These are phyloP conservation scores for Acleris emargana DNA, from an alignment of 2,888 invertebrate genomes.

Conservation along the genomic window DNA sequence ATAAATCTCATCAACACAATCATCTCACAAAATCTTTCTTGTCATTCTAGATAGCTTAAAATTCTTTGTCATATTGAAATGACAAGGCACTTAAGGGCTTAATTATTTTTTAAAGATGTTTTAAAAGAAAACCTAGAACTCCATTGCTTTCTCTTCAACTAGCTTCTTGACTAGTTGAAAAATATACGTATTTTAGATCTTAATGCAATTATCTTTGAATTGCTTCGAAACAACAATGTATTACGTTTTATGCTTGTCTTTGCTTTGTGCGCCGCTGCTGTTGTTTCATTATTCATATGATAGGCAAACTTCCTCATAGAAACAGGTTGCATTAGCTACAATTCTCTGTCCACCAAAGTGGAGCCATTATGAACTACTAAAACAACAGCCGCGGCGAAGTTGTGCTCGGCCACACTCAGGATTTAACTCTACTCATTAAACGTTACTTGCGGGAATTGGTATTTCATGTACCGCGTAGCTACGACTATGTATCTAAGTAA, in stretches of 20 bases:
- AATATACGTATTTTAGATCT: slow-evolving; percentile 2
- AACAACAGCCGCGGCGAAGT: slow-evolving; percentile 66
- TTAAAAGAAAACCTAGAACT: no score
- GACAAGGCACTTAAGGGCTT: no score
- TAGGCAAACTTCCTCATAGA: slow-evolving; percentile 42
- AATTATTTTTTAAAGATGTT: no score
- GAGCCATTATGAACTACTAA: slow-evolving; percentile 69
- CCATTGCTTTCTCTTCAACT: not conserved
- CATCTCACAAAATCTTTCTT: no score
- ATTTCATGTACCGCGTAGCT: slow-evolving; percentile 46
- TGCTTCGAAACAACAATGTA: slow-evolving; percentile 10
- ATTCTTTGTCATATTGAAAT: no score
- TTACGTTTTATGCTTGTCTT: slow-evolving; percentile 20
- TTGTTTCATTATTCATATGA: slow-evolving; percentile 34
- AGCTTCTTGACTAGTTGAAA: not conserved
- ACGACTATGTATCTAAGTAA: no score
- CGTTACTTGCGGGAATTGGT: slow-evolving; percentile 48
- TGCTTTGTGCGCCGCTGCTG: slow-evolving; percentile 15
- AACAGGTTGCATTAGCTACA: slow-evolving; percentile 63
- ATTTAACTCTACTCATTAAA: slow-evolving; percentile 60
- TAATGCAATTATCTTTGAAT: slow-evolving; percentile 8
- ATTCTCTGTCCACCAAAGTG: slow-evolving; percentile 63
- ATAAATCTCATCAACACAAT: no score
- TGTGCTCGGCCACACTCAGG: slow-evolving; percentile 63
- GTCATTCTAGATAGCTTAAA: no score